Base-by-base conservation (phyloP, 2,113 vertebrate species). In the Eulemur macaco region DNA sequence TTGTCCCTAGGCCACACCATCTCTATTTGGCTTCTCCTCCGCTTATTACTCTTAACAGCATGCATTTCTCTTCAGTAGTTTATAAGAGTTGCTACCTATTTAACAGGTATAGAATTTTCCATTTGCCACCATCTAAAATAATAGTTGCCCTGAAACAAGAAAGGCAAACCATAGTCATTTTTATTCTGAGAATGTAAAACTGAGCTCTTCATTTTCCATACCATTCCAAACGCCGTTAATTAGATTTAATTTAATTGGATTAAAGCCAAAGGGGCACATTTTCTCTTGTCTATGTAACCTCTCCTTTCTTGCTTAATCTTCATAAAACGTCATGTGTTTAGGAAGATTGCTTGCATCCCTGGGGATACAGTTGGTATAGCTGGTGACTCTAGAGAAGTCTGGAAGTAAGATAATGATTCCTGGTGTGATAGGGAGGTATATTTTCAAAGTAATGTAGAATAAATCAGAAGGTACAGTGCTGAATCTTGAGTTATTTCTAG, bases 181-280 rank as follows among this genome's bases (percentile, higher is more conserved):
- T 94, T 29, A 50, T 89, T 91, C 60, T 86, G 86, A 96, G 42
- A 86, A 88, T 63, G 1, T 29, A 74, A 27, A 88, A 47, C 29
- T 60, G 11, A 84, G 42, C 14, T 34, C 86, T 95, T 71, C 80
- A 45, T 83, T 89, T 92, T 92, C 86, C 71, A 58, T 74, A 91
- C 23, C 39, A n/a, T 89, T 83, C 64, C 80, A 92, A 87, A 77
- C 31, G 69, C 29, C 63, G 69, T 74, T 96, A 86, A 93, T 77
- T 96, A 50, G 69, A 86, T 80, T 93, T 92, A 37, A 60, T 73
- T 95, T 95, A 85, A 94, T 64, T 97, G 82, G 42, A 93, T 95
- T 95, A 91, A 96, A 95, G 76, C 25, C 25, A 37, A 76, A 63
- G 27, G 58, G n/a, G 12, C 3, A 5, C 25, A 64, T 84, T 89